These are phyloP conservation scores for Trachymyrmex cornetzi DNA, from an alignment of 1,140 invertebrate species.

Conservation along the genomic window DNA sequence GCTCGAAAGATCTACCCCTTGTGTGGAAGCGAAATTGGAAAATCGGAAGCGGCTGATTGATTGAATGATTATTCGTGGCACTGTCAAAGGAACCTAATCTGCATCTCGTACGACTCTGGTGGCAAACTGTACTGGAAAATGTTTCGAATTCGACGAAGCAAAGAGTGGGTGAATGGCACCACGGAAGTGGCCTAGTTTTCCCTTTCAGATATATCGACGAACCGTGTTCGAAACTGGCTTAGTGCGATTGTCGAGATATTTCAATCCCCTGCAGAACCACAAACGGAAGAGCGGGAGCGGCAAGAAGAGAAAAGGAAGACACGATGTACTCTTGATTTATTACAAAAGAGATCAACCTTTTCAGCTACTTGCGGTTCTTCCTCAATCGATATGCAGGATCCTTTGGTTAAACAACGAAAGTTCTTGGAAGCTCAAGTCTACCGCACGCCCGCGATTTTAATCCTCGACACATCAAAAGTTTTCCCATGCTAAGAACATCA, in stretches of 20 bases:
- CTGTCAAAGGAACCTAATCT: conserved; percentile 58
- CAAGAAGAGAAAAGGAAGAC: background rate
- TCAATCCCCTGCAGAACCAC: background rate
- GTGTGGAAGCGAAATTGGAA: conserved; percentile 27
- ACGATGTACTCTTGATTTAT: conserved; percentile 67
- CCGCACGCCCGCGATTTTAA: conserved; percentile 35
- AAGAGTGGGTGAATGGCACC: conserved; percentile 17
- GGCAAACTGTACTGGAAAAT: conserved; percentile 11
- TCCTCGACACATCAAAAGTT: conserved; percentile 43
- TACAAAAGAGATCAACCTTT: conserved; percentile 61
- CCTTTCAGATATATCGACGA: conserved; percentile 63
- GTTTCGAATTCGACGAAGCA: conserved; percentile 47
- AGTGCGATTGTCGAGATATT: conserved; percentile 73
- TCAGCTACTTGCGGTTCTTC: background rate
- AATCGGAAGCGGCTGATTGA: conserved; percentile 42
- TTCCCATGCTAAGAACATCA: conserved; percentile 36
- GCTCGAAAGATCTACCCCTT: conserved; percentile 18
- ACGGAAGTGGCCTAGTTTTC: conserved; percentile 65
- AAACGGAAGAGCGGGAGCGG: background rate
- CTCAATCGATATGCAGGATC: conserved; percentile 40
- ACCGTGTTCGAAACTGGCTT: conserved; percentile 58
- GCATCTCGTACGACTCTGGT: conserved; percentile 29
- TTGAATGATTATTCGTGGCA: conserved; percentile 19
- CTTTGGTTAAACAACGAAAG: conserved; percentile 42
- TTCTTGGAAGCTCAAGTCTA: conserved; percentile 15